phyloP scores from a whole-genome alignment of 2,797 vertebrate genomes.

The Acrossocheilus fasciatus region DNA sequence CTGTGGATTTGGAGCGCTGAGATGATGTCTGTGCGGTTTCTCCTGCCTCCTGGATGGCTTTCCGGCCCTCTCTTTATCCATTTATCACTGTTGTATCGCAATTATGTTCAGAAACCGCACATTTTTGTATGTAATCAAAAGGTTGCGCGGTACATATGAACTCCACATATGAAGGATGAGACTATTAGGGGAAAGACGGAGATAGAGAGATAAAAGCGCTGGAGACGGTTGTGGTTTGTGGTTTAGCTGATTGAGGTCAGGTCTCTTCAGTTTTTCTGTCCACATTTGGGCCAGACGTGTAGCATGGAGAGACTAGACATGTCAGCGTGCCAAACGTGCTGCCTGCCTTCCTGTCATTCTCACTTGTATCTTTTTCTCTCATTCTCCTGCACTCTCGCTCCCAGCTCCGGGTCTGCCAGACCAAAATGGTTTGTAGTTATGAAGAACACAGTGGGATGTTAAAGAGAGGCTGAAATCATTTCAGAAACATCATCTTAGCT shows the following conservation, averaged over 20 bases:
- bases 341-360: conserved; percentile 39
- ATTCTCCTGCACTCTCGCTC: conserved; percentile 34
- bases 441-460: conserved; percentile 46
- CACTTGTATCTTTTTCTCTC: conserved; percentile 56
- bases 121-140: conserved; percentile 35
- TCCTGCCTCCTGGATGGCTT: conserved; percentile 46
- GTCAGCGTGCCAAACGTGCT: conserved; percentile 48
- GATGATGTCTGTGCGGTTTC: conserved; percentile 43
- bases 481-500: conserved; percentile 36
- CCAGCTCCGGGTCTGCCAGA: conserved; percentile 64
- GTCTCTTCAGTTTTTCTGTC: conserved; percentile 35
- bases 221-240: conserved; percentile 46
- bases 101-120: conserved; percentile 37
- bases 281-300: conserved; percentile 38
- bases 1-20: conserved; percentile 21
- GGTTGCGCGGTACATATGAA: background rate
- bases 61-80: conserved; percentile 42
- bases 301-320: conserved; percentile 37
- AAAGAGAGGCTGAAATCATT: conserved; percentile 47
- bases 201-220: background rate
- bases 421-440: conserved; percentile 54
- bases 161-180: conserved; percentile 6
- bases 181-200: conserved; percentile 17
- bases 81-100: conserved; percentile 62
- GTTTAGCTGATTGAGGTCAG: conserved; percentile 51